Evolutionary conservation across 2,113 vertebrate species (phyloP), one percentile per base, ranked within the genome.

Genomic region (Hippoglossus stenolepis): DNA sequence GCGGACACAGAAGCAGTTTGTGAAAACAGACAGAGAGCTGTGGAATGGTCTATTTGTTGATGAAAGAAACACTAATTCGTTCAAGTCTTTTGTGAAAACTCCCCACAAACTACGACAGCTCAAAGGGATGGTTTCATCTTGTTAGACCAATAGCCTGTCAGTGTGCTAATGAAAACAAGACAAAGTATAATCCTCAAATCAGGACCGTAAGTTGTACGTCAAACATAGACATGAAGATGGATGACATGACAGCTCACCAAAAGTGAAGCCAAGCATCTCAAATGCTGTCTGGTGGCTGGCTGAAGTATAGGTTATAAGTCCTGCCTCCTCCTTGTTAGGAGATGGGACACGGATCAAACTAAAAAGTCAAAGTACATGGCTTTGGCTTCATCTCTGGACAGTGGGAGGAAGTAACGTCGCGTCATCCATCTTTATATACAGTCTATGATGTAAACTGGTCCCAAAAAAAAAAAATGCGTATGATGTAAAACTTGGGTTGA

Each of bases 21-120:
- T 82, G 53, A 71, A 82, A 85, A 53, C 58, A 38, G n/a, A 69
- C 47, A 51, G 57, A 65, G 35, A 14, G 43, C 73, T 45, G 67
- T 70, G 61, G 60, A 77, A 38, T 15, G 76, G 82, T 58, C 83
- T 79, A 26, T 70, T 83, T 86, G 20, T 47, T 75, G 89, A 90
- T 91, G 83, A 91, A 91, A 91, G 87, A 84, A 24, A 53, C 59
- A 75, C 75, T 90, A 87, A 89, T 90, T 90, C 71, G 90, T 90
- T 91, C 83, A 89, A 89, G 85, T 85, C 76, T 80, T 85, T 70
- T 75, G 78, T 63, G 17, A 73, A 73, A 73, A 40, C 58, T 70
- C 54, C 35, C 68, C 51, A 61, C 70, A 80, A 74, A 77, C 77
- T 82, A 43, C 54, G 35, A 60, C 67, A 66, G 70, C 77, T 77